Evolutionary conservation across 64 coral and sea anemone species (phyloP).

Genomic region (Montipora sp.): DNA sequence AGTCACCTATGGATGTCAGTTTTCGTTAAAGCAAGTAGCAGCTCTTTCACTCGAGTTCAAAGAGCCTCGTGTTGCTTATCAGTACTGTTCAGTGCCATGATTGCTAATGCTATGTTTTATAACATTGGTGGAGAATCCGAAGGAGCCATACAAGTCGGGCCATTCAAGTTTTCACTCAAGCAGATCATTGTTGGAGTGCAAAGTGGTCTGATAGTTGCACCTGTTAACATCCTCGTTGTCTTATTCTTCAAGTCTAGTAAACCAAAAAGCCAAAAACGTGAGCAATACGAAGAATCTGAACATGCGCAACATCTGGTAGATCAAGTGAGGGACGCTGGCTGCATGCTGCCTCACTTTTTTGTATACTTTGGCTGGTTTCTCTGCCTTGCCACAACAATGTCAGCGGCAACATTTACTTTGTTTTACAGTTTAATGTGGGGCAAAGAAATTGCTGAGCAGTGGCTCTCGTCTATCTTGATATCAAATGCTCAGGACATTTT

Average conservation of each 20-base stretch:
- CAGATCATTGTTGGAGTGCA: conserved; percentile 83
- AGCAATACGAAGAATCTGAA: conserved; percentile 2
- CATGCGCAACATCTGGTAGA: neutral
- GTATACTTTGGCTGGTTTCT: conserved; percentile 78
- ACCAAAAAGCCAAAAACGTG: neutral
- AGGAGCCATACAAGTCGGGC: conserved; percentile 56
- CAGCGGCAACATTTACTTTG: conserved; percentile 73
- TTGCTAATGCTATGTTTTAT: conserved; percentile 84
- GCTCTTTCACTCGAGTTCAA: conserved; percentile 68
- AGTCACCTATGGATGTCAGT: conserved; percentile 79
- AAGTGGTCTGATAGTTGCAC: conserved; percentile 77
- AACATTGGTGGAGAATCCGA: conserved; percentile 63
- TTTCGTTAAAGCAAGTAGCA: conserved; percentile 52
- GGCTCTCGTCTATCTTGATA: conserved; percentile 86
- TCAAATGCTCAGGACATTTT: conserved; percentile 85
- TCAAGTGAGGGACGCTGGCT: neutral
- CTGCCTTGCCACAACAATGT: conserved; percentile 62
- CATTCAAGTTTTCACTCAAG: conserved; percentile 64
- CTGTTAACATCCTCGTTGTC: conserved; percentile 75
- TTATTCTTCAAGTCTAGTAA: conserved; percentile 56
- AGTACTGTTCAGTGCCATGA: conserved; percentile 65
- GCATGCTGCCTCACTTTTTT: conserved; percentile 61
- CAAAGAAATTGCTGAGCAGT: conserved; percentile 80
- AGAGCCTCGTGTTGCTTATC: conserved; percentile 70
- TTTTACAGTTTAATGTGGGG: conserved; percentile 88